Evolutionary conservation across 2,888 invertebrate species (phyloP), one percentile per base, ranked within the genome.

Genomic region (Eremobia ochroleuca): DNA sequence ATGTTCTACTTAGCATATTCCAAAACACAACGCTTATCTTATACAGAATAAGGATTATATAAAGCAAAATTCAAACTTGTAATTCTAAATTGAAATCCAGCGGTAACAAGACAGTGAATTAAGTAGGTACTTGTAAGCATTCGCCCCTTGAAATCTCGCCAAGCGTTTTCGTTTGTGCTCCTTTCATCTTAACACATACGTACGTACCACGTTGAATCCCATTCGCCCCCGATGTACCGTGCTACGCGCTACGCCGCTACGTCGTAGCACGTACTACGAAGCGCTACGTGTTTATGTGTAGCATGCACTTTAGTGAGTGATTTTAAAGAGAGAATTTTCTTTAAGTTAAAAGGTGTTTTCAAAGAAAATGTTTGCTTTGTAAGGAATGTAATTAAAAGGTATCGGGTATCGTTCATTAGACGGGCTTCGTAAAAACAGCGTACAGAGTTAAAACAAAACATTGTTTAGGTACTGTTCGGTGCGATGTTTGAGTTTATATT

Each of bases 231-330:
- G 37, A 71, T 82, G 65, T 79, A 55, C 61, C 43, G 9, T 25
- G 46, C 74, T 86, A 77, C 86, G 76, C 70, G 75, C 83, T 83
- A 83, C 80, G 73, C 62, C 28, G 73, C 85, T 86, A 84, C 85
- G 85, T 73, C 90, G 91, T 91, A 91, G 91, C 88, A 89, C 81
- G 79, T 85, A 87, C 90, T 92, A 91, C 91, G 86, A 46, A 73
- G 58, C 43, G 70, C 85, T 85, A 84, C 85, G 85, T 71, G 83
- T 86, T 86, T 83, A 83, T 86, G 75, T 83, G 77, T 80, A 73
- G 79, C 77, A 70, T 82, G 65, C 62, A 73, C 64, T 73, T 79
- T 55, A 70, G 37, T 55, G 15, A 69, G 40, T 73, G 69, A 80
- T 85, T 85, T 77, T 77, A 74, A 34, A 65, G n/a, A 13, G 18